Evolutionary conservation across 2,797 vertebrate species (phyloP), one percentile per base, ranked within the genome.

Genomic region (Salmo trutta): DNA sequence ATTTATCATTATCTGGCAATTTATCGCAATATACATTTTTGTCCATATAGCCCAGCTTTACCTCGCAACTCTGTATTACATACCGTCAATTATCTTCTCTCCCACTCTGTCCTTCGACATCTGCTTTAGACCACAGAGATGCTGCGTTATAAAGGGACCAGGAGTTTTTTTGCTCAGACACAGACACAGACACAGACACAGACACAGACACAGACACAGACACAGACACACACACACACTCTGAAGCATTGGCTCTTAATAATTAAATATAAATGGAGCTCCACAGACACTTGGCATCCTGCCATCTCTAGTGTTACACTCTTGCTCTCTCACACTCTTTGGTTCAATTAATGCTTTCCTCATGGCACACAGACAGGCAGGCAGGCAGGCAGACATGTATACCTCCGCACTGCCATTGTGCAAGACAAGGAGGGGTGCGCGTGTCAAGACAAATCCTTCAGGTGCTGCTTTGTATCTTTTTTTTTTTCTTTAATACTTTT

Each of bases 401-500:
- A 83, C 85, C 84, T 75, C 83, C 78, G 65, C 64, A 70, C 47
- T 70, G 56, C 17, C 27, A 53, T 69, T 54, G 77, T 77, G 77
- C 64, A 72, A 70, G 66, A 36, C 66, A 17, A 54, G 67, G 65
- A 80, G n/a, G 73, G 75, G 71, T 21, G 19, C 69, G 64, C 77
- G 17, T 91, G 91, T 89, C 47, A 7, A 74, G 83, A 86, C 88
- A 84, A 85, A 90, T 90, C 88, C 85, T 89, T 85, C 81, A 88
- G 82, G 80, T 88, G 81, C 74, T 68, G 75, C 77, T 86, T 90
- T 88, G 85, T 62, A 47, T 83, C 72, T n/a, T 1, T 24, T 24
- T 24, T 75, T 75, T 36, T 36, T 82, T 16, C n/a, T 84, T 81
- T 75, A 74, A 81, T 85, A 70, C 71, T 54, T 79, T 87, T 85